Base-by-base conservation (phyloP, 2,888 invertebrate species). In the Tetrapedia diversipes region DNA sequence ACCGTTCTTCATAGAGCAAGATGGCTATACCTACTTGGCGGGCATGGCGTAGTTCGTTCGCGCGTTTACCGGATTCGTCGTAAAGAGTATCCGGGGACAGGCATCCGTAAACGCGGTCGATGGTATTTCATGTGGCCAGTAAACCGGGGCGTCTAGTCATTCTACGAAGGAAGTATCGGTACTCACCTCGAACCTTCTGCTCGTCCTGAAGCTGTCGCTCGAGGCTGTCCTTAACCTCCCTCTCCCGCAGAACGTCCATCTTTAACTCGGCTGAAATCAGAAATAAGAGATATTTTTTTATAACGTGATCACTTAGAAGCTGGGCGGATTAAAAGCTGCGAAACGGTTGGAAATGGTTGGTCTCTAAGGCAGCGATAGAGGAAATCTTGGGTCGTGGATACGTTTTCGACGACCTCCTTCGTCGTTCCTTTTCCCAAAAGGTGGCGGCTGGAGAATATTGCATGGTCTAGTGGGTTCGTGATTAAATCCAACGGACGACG, bases 171-270 rank as follows among this genome's bases (percentile, higher is more conserved):
- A 27, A 19, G 16, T 11, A 71, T 34, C 10, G 24, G 29, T 75
- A 94, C 97, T 95, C 93, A 98, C 98, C 96, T 95, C 98, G 95
- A 92, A 97, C 95, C 94, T 98, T 98, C 93, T 98, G 97, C 92
- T 98, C 98, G 91, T 98, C 98, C 86, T 96, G 94, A 79, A 98
- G 95, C 93, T 98, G 98, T 92, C 98, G 95, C 93, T 98, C 98
- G 90, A 98, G 92, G 90, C 96, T 97, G 93, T 98, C 98, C 93
- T 98, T 96, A 78, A 97, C 95, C 93, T 98, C 98, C 89, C 98
- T 93, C 93, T 98, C 98, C 89, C 98, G 94, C 83, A 98, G 93
- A 79, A 98, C 96, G 92, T 98, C 98, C 97, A 98, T 97, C 93
- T 98, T 98, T 87, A 98, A 94, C 93, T 98, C 98, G 91, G 98